Evolutionary conservation across 2,888 invertebrate genomes (phyloP).

Genomic region (Clostera curtula): DNA sequence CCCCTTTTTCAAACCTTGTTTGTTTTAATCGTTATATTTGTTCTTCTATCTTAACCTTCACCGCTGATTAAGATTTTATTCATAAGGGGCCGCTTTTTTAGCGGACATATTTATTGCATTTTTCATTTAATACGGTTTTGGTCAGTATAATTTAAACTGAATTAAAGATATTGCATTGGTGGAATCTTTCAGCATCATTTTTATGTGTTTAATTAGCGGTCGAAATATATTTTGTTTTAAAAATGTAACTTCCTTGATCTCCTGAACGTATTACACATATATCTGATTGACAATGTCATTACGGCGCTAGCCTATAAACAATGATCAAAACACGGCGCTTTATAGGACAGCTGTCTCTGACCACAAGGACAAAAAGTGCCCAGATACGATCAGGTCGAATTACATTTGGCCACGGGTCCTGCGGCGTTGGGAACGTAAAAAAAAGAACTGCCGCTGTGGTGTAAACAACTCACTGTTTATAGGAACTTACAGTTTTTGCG

Average conservation of each 20-base stretch:
- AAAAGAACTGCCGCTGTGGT: slow-evolving; percentile 41
- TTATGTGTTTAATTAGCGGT: too few species aligned
- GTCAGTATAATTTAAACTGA: too few species aligned
- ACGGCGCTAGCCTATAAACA: slow-evolving; percentile 50
- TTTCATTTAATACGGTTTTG: slow-evolving; percentile 2
- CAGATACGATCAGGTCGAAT: slow-evolving; percentile 71
- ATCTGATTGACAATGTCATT: slow-evolving; percentile 30
- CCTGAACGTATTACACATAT: slow-evolving; percentile 11
- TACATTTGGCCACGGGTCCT: slow-evolving; percentile 59
- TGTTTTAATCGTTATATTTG: slow-evolving; percentile 59
- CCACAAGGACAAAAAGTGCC: slow-evolving; percentile 65
- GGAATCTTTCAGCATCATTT: too few species aligned
- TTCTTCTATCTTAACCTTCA: slow-evolving; percentile 37
- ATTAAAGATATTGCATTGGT: too few species aligned
- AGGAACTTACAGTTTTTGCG: slow-evolving; percentile 42
- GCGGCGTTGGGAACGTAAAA: slow-evolving; percentile 41
- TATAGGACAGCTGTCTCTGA: slow-evolving; percentile 67
- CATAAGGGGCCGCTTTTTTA: slow-evolving; percentile 44
- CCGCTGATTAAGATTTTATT: slow-evolving; percentile 74
- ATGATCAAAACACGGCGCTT: slow-evolving; percentile 47
- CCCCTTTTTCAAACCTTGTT: slow-evolving; percentile 65
- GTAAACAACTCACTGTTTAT: slow-evolving; percentile 58
- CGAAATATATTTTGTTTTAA: too few species aligned
- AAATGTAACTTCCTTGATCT: slow-evolving; percentile 1
- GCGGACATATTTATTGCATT: slow-evolving; percentile 4